Evolutionary conservation across 2,113 vertebrate genomes (phyloP), one percentile per base, ranked within the genome.

Genomic region (Sorex fumeus): DNA sequence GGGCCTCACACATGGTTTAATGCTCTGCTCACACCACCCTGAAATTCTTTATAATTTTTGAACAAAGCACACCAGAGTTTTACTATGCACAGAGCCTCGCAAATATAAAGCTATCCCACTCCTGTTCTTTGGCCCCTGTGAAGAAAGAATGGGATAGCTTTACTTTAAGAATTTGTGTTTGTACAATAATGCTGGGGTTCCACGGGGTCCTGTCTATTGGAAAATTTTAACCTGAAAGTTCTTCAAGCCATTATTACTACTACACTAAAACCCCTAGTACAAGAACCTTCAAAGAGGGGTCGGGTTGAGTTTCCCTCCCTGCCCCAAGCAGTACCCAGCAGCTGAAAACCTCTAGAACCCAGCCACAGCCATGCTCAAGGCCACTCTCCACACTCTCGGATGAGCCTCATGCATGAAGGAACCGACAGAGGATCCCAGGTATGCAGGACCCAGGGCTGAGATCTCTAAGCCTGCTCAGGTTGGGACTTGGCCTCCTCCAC

Each of bases 31-130:
- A 74, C 27, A 36, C 21, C 18, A 6, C 64, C n/a, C 74, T 70
- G 50, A 93, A 80, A 84, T 62, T 84, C 64, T 94, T 87, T n/a
- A 34, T 28, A 19, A 89, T 71, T 67, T 94, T 87, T 80, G 6
- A 79, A 66, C 16, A 82, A 74, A 70, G 13, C 8, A 13, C 77
- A 27, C 21, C 40, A 57, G 89, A 64, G 62, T 34, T 87, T 87
- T 77, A 53, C n/a, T 82, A 81, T 94, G 78, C 50, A 21, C 16
- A 32, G 19, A 8, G 8, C 36, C 47, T 87, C 19, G 15, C 11
- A 66, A 47, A 76, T 75, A 80, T 25, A 19, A 88, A 85, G n/a
- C 64, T 40, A 13, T 40, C 25, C 15, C 1, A 1, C 18, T 79
- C 36, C 28, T 53, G 69, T 50, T 34, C 79, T 91, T 81, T 64